Conservation (phyloP, 2,888 invertebrate species). For the Vandiemenella viatica region DNA sequence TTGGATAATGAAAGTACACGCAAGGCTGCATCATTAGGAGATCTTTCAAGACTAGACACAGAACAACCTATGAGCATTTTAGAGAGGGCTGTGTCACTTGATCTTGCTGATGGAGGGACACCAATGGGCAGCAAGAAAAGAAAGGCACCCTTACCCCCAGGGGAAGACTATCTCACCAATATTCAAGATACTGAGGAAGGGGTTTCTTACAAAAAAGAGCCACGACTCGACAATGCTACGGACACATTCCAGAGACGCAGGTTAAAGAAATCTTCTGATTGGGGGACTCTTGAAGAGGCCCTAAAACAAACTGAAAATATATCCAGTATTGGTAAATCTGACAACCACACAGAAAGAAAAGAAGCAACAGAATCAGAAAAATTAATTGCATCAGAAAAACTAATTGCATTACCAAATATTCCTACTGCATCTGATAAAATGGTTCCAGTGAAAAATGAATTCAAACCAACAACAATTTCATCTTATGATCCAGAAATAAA, state of each 20-base stretch:
- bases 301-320: slow-evolving; percentile 8
- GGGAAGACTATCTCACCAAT: slow-evolving; percentile 13
- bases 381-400: too few relatives aligned
- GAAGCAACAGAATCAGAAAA: background rate
- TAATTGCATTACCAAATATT: too few relatives aligned
- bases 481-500: too few relatives aligned
- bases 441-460: too few relatives aligned
- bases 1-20: slow-evolving; percentile 42
- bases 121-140: slow-evolving; percentile 37
- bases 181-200: slow-evolving; percentile 29
- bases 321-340: too few relatives aligned
- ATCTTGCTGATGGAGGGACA: slow-evolving; percentile 38
- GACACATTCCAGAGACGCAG: slow-evolving; percentile 51
- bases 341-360: too few relatives aligned
- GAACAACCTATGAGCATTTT: slow-evolving; percentile 21
- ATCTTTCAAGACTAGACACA: slow-evolving; percentile 52
- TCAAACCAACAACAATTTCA: too few relatives aligned
- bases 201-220: slow-evolving; percentile 16
- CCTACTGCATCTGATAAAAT: too few relatives aligned
- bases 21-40: slow-evolving; percentile 65
- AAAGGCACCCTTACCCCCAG: slow-evolving; percentile 40
- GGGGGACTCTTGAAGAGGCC: slow-evolving; percentile 63
- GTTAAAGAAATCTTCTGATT: slow-evolving; percentile 58
- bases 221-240: slow-evolving; percentile 33
- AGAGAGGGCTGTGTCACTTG: slow-evolving; percentile 66